A percentile compares a stretch with the other conserved stretches of the same genome.
phyloP scores from a whole-genome alignment of 2,888 invertebrate genomes.

The Polydrusus pterygomalis region DNA sequence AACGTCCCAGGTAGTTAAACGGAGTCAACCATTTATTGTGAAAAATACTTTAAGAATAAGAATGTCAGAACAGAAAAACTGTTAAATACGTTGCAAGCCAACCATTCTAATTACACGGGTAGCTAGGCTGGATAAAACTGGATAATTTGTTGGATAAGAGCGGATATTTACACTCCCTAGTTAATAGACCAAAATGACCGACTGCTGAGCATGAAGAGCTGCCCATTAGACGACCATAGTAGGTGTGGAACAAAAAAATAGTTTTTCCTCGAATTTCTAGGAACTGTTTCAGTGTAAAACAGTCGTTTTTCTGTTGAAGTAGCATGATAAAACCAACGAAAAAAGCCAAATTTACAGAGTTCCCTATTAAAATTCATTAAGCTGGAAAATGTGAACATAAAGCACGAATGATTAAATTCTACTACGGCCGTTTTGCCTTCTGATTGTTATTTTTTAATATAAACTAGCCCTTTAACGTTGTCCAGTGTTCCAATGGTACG shows the following conservation, averaged over 20 bases:
- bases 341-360: constrained; percentile 44
- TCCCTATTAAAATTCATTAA: constrained; percentile 51
- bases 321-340: constrained; percentile 22
- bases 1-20: too few species aligned
- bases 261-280: not conserved
- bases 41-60: too few species aligned
- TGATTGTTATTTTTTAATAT: constrained; percentile 24
- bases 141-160: not conserved
- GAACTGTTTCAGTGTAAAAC: constrained; percentile 8
- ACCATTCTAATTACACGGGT: too few species aligned
- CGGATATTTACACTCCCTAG: too few species aligned
- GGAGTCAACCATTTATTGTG: too few species aligned
- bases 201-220: too few species aligned
- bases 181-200: too few species aligned
- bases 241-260: too few species aligned
- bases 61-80: too few species aligned
- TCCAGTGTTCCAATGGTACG: too few species aligned
- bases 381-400: constrained; percentile 37
- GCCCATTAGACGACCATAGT: too few species aligned
- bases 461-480: not conserved
- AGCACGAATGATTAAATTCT: constrained; percentile 41
- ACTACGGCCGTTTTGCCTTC: constrained; percentile 12
- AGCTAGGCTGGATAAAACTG: not conserved
- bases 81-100: too few species aligned
- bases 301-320: constrained; percentile 14